Conservation (phyloP, 2,113 vertebrate species). For the Pungitius pungitius region DNA sequence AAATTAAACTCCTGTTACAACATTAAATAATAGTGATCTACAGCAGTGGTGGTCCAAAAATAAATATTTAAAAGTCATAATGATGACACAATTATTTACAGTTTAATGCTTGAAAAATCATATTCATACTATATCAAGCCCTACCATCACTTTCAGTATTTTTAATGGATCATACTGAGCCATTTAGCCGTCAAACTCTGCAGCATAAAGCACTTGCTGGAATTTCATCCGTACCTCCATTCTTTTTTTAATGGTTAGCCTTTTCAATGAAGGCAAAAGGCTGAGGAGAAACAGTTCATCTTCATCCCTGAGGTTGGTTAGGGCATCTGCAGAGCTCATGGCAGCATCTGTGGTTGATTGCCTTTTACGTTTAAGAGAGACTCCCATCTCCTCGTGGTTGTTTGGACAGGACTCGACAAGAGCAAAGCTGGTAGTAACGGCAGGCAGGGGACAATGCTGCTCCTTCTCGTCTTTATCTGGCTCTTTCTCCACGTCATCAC, state of each 20-base stretch:
- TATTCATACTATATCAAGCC: background rate
- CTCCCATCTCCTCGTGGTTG: conserved; percentile 36
- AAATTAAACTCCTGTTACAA: background rate
- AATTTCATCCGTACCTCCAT: conserved; percentile 74
- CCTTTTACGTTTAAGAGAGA: conserved; percentile 50
- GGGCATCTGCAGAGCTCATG: conserved; percentile 33
- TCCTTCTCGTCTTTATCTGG: conserved; percentile 44
- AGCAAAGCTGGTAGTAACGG: conserved; percentile 45
- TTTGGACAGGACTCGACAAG: conserved; percentile 25
- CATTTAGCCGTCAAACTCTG: conserved; percentile 64
- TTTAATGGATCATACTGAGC: background rate
- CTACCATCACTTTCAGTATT: background rate
- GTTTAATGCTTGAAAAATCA: background rate
- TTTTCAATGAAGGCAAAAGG: conserved; percentile 67
- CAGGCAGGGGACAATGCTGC: conserved; percentile 17
- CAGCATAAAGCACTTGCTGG: conserved; percentile 70
- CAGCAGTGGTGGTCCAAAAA: conserved; percentile 2
- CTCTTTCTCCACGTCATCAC: conserved; percentile 39
- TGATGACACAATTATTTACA: conserved; percentile 11
- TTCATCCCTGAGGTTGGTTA: conserved; percentile 58
- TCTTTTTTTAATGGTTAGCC: conserved; percentile 65
- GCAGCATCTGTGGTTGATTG: conserved; percentile 44
- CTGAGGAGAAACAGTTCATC: conserved; percentile 73
- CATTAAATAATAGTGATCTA: background rate
- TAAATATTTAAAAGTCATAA: conserved; percentile 13